A percentile compares a stretch with the other conserved stretches of the same genome.
These are phyloP conservation scores for Anguilla japonica DNA, from an alignment of 2,113 vertebrate species.

Conservation along the genomic window DNA sequence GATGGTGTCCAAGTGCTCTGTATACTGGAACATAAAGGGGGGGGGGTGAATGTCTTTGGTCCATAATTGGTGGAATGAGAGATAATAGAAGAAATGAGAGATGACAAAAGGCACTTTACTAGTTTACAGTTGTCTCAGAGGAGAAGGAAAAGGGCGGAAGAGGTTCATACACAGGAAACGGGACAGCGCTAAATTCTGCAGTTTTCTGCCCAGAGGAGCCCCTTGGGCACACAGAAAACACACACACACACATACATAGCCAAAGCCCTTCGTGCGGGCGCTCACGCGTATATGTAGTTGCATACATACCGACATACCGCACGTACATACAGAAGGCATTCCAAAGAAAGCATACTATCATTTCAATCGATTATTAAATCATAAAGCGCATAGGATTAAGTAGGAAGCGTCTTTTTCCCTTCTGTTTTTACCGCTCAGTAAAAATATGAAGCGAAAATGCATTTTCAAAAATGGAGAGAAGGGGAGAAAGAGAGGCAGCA, in stretches of 20 bases:
- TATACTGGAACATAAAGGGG: constrained; percentile 34
- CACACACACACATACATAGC: not conserved
- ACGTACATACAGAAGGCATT: constrained; percentile 56
- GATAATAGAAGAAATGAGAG: constrained; percentile 36
- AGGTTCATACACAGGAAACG: constrained; percentile 43
- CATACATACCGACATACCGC: constrained; percentile 46
- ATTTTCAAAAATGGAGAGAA: not conserved
- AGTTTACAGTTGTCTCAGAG: constrained; percentile 70
- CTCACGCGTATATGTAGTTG: not conserved
- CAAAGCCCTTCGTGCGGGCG: not conserved
- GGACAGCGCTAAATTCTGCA: constrained; percentile 46
- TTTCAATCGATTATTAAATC: constrained; percentile 34
- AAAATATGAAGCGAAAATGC: constrained; percentile 22
- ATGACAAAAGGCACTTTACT: constrained; percentile 75
- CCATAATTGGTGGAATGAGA: constrained; percentile 57
- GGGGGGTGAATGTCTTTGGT: constrained; percentile 69
- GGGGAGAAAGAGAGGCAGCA: constrained; percentile 15
- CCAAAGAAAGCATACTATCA: constrained; percentile 13
- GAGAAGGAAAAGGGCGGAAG: not conserved
- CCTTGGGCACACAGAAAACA: constrained; percentile 50
- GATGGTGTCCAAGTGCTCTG: constrained; percentile 41
- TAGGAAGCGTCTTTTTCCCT: constrained; percentile 62
- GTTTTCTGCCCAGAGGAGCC: constrained; percentile 37
- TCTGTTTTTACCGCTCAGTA: constrained; percentile 45
- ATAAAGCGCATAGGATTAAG: constrained; percentile 55